Evolutionary conservation across 2,797 vertebrate species (phyloP).

Genomic region (Rousettus madagascariensis): DNA sequence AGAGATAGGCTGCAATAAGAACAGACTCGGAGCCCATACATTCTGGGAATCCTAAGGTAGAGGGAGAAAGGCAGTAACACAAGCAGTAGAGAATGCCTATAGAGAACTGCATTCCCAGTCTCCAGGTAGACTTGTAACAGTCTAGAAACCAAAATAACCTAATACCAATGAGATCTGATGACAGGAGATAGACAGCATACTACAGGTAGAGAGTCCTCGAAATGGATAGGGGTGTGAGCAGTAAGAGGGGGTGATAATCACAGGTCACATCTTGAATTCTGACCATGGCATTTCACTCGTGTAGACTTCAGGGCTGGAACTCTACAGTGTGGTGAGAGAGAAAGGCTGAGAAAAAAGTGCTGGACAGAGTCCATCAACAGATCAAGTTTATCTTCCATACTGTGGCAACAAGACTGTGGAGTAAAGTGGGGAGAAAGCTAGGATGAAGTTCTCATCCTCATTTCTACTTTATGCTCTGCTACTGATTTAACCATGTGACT

Average conservation of each 20-base stretch:
- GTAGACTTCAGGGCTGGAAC: neutral
- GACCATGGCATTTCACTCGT: neutral
- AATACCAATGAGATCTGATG: neutral
- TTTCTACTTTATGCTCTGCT: neutral
- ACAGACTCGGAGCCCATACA: neutral
- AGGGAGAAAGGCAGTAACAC: neutral
- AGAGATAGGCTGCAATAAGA: neutral
- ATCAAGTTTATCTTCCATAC: neutral
- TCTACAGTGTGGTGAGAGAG: neutral
- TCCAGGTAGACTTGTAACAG: neutral
- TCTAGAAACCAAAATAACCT: slow-evolving; percentile 2
- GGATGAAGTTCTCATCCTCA: neutral
- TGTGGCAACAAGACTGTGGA: neutral
- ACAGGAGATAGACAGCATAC: neutral
- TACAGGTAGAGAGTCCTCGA: neutral
- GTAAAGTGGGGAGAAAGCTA: neutral
- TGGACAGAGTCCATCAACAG: neutral
- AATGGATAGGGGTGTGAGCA: neutral
- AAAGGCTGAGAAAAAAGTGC: neutral
- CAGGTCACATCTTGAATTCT: neutral
- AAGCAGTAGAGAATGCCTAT: neutral
- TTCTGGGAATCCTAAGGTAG: neutral
- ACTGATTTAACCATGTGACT: neutral
- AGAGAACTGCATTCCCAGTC: neutral
- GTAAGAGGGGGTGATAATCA: neutral